Evolutionary conservation across 2,113 vertebrate species (phyloP), one percentile per base, ranked within the genome.

Genomic region (Willisornis vidua): DNA sequence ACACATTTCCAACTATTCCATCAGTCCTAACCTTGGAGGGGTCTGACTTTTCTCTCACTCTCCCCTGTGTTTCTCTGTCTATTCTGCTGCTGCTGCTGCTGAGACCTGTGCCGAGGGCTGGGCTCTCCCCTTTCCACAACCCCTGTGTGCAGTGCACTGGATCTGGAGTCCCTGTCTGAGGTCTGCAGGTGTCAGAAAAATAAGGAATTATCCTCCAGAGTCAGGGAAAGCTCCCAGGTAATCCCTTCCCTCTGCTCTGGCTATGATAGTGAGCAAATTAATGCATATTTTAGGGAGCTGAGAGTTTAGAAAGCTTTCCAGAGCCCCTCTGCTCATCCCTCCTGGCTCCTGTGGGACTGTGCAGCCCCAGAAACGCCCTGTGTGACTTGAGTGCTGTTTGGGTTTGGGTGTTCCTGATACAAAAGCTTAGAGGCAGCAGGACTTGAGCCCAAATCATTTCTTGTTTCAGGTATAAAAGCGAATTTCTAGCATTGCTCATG

Each of bases 331-430:
- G 33, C 48, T 66, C 29, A 46, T 46, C 63, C 20, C 63, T n/a
- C 43, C 63, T 66, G 63, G 19, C 7, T 61, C 1, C 19, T 4
- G 14, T 0, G 15, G 51, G 61, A 9, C 13, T 1, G 0, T 0
- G 15, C 66, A 2, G 6, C 4, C 2, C 59, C 74, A 16, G 16
- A 2, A 46, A 4, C 82, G 1, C 5, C 35, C 3, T 7, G 8
- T 1, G 57, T 7, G 13, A 35, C 22, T 35, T 1, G 3, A 2
- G 0, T 7, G 41, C 12, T 25, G 4, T 0, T 1, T 1, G 39
- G 31, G 8, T 12, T 35, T 29, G 57, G 19, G 19, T 0, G 20
- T 19, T 10, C 23, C 7, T 23, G 7, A 3, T 48, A 10, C 14
- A 49, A 59, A 78, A 68, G 19, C 58, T 58, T 14, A 26, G 37